Evolutionary conservation across 1,140 invertebrate species (phyloP), one percentile per base, ranked within the genome.

Genomic region (Stegodyphus dumicola): DNA sequence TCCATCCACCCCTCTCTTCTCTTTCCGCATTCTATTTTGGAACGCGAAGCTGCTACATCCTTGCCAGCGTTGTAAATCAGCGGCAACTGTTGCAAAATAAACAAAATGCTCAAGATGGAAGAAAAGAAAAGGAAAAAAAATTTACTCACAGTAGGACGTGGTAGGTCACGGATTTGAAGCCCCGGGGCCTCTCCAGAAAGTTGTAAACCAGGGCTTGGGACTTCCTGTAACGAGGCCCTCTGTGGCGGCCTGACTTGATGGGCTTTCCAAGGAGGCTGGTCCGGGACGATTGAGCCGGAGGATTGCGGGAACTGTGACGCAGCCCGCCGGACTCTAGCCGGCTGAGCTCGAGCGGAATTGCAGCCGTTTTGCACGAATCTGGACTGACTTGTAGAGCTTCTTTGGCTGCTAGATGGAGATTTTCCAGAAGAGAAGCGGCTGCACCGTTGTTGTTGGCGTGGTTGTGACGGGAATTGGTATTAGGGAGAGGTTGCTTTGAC

Each of bases 131-230:
- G 56, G 5, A 10, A 60, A 17, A 81, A 67, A 56, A 69, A 17
- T 74, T 73, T 88, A 93, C 96, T 97, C 94, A 98, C 96, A 98
- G 95, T 89, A 96, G 92, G 91, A 98, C 93, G 93, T 98, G 97
- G 92, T 98, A 98, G 88, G 94, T 92, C 89, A 96, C 94, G 84
- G 96, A 95, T 90, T 94, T 94, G 90, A 94, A 93, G 87, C 95
- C 95, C 88, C 96, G 93, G 79, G 97, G 96, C 90, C 96, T 92
- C 92, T 98, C 97, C 89, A 98, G 93, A 91, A 98, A 98, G 92
- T 98, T 98, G 93, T 98, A 97, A 90, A 97, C 93, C 91, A 94
- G 94, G 89, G 95, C 94, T 91, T 98, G 97, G 76, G 96, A 92
- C 90, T 95, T 94, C 89, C 97, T 92, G 92, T 97, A 97, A 88